These are phyloP conservation scores for Cloeon dipterum DNA, from an alignment of 2,888 invertebrate genomes.

Conservation along the genomic window DNA sequence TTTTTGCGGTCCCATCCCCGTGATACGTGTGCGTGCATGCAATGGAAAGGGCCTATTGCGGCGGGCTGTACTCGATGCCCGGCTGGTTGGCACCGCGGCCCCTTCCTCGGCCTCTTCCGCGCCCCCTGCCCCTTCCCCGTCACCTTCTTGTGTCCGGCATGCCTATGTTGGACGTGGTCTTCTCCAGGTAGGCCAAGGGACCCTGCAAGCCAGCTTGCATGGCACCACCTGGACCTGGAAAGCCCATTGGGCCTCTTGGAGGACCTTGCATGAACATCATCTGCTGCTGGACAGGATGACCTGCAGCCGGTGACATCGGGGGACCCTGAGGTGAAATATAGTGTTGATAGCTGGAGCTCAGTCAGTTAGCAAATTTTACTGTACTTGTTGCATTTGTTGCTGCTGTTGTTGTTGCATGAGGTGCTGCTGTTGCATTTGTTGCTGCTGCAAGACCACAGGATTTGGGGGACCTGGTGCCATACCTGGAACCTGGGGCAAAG, in stretches of 20 bases:
- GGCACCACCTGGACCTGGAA: slow-evolving; percentile 17
- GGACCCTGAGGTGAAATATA: slow-evolving; percentile 4
- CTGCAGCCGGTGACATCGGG: slow-evolving; percentile 3
- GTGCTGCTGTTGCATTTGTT: slow-evolving; percentile 22
- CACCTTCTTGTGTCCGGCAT: slow-evolving; percentile 66
- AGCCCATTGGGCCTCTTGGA: slow-evolving; percentile 14
- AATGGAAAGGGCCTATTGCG: too few species aligned
- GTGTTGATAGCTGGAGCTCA: background rate
- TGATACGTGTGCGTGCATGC: too few species aligned
- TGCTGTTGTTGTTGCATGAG: slow-evolving; percentile 30
- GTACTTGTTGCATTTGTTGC: slow-evolving; percentile 3
- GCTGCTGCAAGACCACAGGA: slow-evolving; percentile 20
- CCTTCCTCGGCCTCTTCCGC: slow-evolving; percentile 44
- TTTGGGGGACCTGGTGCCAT: background rate
- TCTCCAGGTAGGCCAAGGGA: slow-evolving; percentile 67
- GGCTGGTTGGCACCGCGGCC: slow-evolving; percentile 28
- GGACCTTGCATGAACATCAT: slow-evolving; percentile 31
- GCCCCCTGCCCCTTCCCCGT: slow-evolving; percentile 73
- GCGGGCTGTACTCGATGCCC: background rate
- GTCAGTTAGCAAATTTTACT: background rate
- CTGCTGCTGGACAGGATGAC: slow-evolving; percentile 12
- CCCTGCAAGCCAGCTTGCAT: slow-evolving; percentile 37
- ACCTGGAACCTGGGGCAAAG: slow-evolving; percentile 2
- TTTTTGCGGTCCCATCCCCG: too few species aligned
- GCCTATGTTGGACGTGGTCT: slow-evolving; percentile 79